Base-by-base conservation (phyloP, 2,888 invertebrate genomes). In the Neoaliturus tenellus region DNA sequence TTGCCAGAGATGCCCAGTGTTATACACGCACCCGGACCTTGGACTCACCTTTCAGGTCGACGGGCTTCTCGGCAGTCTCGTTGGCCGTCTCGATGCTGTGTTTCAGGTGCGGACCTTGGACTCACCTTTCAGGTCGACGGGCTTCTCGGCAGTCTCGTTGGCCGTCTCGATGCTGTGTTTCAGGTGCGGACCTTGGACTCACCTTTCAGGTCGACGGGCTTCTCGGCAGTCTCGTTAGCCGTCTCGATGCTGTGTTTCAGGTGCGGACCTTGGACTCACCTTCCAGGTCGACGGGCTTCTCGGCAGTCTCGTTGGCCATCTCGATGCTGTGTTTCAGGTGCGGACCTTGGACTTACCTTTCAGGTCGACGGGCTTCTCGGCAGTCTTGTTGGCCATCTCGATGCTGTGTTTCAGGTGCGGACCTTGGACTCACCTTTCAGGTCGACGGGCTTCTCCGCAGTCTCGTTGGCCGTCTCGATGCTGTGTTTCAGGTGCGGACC, bases 401-500 rank as follows among this genome's bases (percentile, higher is more conserved):
- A 93, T 91, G 0, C 95, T 89, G 84, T 93, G 93, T 88, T 94
- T 94, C 0, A 95, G 89, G 48, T 93, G 92, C 86, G n/a, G n/a
- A n/a, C n/a, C n/a, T n/a, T n/a, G n/a, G n/a, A n/a, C n/a, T n/a
- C 88, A 92, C 92, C 91, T 88, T 91, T 90, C 35, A 95, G 90
- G 87, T 95, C 94, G 35, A 95, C 91, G 0, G 94, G 94, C 86
- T 91, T 92, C 58, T 93, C 92, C 89, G 87, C 89, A 86, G 92
- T 92, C 0, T 92, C 92, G 89, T 95, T 95, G 86, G 94, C 94
- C 0, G 91, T 90, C 85, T 91, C 89, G 4, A 93, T 91, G 0
- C 95, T 89, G 84, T 93, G 93, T 88, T 94, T 94, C 0, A 95
- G 89, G 48, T 93, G 92, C 86, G n/a, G n/a, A n/a, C n/a, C n/a